A percentile compares a stretch with the other conserved stretches of the same genome.
Conservation (phyloP, 2,113 vertebrate species). For the Callorhinus ursinus region DNA sequence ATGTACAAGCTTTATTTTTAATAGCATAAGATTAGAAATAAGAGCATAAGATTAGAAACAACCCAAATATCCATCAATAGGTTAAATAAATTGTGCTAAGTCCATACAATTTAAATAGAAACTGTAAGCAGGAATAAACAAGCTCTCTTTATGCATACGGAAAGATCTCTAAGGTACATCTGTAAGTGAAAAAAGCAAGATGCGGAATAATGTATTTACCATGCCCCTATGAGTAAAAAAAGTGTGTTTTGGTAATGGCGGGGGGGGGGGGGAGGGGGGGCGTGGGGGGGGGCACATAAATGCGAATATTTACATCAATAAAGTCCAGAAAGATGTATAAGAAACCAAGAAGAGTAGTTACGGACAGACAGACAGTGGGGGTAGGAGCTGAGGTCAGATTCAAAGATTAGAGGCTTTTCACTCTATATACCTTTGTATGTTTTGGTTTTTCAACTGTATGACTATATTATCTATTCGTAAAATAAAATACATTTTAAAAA, state of each 20-base stretch:
- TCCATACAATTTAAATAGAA: not conserved
- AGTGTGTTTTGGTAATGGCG: not conserved
- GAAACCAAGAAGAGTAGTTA: not conserved
- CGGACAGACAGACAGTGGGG: not conserved
- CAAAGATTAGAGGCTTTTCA: not conserved
- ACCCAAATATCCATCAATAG: not conserved
- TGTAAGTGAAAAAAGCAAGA: not conserved
- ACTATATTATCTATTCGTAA: not conserved
- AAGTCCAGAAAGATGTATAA: not conserved
- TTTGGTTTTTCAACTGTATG: not conserved
- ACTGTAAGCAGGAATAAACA: not conserved
- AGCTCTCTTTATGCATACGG: not conserved
- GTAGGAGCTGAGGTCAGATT: not conserved
- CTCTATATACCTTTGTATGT: not conserved
- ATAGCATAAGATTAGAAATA: not conserved
- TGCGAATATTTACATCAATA: not conserved
- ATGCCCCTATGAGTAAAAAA: not conserved
- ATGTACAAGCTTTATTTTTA: constrained; percentile 24
- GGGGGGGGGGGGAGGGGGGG: rapidly evolving
- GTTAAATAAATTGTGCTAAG: not conserved
- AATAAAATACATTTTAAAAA: not conserved
- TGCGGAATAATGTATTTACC: not conserved
- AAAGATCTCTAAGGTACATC: not conserved
- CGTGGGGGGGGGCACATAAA: not conserved
- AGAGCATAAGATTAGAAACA: not conserved